A percentile compares a stretch with the other conserved stretches of the same genome.
Evolutionary conservation across 2,113 vertebrate species (phyloP).

Genomic region (Benitochromis conjunctus): DNA sequence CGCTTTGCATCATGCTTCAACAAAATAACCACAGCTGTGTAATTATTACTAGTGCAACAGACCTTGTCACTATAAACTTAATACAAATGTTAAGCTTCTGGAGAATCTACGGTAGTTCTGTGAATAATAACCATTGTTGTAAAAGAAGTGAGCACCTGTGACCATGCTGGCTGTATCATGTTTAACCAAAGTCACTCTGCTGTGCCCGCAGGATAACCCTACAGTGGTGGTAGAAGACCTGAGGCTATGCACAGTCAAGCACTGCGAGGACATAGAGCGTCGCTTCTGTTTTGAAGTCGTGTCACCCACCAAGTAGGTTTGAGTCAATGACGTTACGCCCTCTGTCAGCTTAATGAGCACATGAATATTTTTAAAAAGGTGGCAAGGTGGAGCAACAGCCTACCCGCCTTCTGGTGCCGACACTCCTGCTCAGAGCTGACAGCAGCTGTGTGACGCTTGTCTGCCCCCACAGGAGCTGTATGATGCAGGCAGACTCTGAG

Average conservation of each 20-base stretch:
- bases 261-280: conserved; percentile 93
- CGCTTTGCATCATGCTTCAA: not conserved
- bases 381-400: not conserved
- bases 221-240: conserved; percentile 96
- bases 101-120: not conserved
- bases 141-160: not conserved
- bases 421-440: not conserved
- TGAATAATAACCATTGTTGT: not conserved
- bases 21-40: not conserved
- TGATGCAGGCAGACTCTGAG: conserved; percentile 96
- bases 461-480: conserved; percentile 84
- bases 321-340: not conserved
- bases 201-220: conserved; percentile 84
- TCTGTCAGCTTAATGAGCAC: not conserved
- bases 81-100: not conserved
- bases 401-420: not conserved
- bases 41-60: not conserved
- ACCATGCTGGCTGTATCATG: not conserved
- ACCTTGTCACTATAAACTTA: not conserved
- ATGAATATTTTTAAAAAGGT: not conserved
- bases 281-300: conserved; percentile 98
- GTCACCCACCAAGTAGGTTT: conserved; percentile 92
- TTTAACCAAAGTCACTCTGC: not conserved
- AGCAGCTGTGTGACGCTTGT: not conserved
- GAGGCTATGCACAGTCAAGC: conserved; percentile 93